These are phyloP conservation scores for Stenopsyche tienmushanensis DNA, from an alignment of 1,140 invertebrate species.

Conservation along the genomic window DNA sequence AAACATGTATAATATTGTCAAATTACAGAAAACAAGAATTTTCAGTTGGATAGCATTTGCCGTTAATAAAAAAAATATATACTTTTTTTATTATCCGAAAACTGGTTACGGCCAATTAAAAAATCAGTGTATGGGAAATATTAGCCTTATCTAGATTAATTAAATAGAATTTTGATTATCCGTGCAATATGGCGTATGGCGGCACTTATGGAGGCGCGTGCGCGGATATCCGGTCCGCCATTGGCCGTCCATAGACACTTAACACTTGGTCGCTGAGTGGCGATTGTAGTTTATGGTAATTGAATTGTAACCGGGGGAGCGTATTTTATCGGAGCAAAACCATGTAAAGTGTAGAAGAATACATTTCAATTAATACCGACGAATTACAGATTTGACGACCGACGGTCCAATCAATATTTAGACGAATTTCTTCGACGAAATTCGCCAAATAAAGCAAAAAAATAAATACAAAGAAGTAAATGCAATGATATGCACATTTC, in stretches of 20 bases:
- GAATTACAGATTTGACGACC: too few species aligned
- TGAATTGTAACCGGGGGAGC: conserved; percentile 32
- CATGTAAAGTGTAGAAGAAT: background rate
- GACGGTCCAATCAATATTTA: too few species aligned
- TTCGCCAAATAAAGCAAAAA: too few species aligned
- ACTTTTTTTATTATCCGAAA: too few species aligned
- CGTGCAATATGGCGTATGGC: background rate
- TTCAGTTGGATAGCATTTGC: too few species aligned
- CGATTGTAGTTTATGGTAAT: conserved; percentile 36
- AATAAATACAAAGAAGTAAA: conserved; percentile 4
- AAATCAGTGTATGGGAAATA: too few species aligned
- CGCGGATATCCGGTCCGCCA: conserved; percentile 30
- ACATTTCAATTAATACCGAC: conserved; percentile 2
- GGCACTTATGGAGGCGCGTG: conserved; percentile 23
- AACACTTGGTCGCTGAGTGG: conserved; percentile 22
- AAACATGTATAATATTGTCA: too few species aligned
- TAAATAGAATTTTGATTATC: background rate
- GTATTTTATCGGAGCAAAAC: conserved; percentile 2
- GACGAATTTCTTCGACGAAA: too few species aligned
- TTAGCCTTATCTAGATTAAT: too few species aligned
- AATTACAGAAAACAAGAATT: too few species aligned
- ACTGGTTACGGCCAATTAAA: too few species aligned
- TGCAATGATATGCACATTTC: background rate
- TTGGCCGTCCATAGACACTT: conserved; percentile 29
- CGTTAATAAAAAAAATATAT: too few species aligned